Evolutionary conservation across 1,140 invertebrate species (phyloP).

Genomic region (Onthophagus taurus): DNA sequence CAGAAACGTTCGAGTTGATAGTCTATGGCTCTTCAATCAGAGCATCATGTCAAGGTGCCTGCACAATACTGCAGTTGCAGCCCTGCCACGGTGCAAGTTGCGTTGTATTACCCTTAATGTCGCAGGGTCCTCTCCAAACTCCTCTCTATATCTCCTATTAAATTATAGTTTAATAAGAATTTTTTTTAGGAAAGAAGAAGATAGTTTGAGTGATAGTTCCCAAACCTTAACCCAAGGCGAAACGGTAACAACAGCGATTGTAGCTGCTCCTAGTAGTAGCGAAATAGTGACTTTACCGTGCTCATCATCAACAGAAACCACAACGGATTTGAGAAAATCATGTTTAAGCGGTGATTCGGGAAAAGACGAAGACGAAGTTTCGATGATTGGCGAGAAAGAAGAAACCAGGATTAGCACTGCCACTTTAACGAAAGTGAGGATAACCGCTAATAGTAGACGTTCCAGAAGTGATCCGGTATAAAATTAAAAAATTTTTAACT

Average conservation of each 20-base stretch:
- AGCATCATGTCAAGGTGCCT: no score
- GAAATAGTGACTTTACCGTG: constrained; percentile 39
- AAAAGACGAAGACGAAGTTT: constrained; percentile 9
- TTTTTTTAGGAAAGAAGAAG: constrained; percentile 25
- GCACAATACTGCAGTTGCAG: no score
- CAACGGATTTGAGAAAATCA: not conserved
- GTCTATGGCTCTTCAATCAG: no score
- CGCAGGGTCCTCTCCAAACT: no score
- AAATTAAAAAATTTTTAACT: constrained; percentile 17
- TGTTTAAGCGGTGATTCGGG: constrained; percentile 3
- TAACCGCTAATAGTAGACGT: constrained; percentile 19
- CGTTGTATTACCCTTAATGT: no score
- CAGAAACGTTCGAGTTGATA: no score
- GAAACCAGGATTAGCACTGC: constrained; percentile 38
- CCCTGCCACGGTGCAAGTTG: no score
- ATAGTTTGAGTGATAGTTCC: constrained; percentile 25
- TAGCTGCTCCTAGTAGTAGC: constrained; percentile 19
- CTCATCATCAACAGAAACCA: constrained; percentile 32
- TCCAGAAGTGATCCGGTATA: constrained; percentile 37
- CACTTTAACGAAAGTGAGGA: constrained; percentile 48
- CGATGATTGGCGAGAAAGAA: constrained; percentile 19
- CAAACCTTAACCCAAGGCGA: constrained; percentile 30
- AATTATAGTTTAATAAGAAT: no score
- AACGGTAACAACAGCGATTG: constrained; percentile 17
- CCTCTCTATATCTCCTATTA: no score